Evolutionary conservation across 1,140 invertebrate genomes (phyloP).

Genomic region (Aradophagus sp.): DNA sequence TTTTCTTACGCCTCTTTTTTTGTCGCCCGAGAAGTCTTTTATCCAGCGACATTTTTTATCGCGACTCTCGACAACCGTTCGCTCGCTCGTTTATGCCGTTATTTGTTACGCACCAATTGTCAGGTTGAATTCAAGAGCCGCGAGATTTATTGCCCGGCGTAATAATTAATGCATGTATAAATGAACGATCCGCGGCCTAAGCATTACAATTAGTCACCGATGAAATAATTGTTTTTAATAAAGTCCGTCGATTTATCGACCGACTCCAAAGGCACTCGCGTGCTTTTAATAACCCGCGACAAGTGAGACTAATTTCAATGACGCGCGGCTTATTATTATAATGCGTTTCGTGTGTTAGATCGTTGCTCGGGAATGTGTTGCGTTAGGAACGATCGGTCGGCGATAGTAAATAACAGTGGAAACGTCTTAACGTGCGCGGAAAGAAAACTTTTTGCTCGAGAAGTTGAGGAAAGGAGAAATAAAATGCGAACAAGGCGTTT

Average conservation of each 20-base stretch:
- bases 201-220: constrained; percentile 41
- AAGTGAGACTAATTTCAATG: constrained; percentile 26
- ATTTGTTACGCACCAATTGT: constrained; percentile 46
- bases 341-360: constrained; percentile 1
- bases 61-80: constrained; percentile 1
- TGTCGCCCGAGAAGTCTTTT: too few relatives aligned
- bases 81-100: constrained; percentile 17
- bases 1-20: background rate
- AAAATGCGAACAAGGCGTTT: too few relatives aligned
- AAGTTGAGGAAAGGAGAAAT: too few relatives aligned
- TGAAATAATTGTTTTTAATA: constrained; percentile 49
- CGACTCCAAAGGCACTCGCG: constrained; percentile 15
- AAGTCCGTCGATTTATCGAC: constrained; percentile 20
- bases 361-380: constrained; percentile 7
- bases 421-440: too few relatives aligned
- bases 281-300: constrained; percentile 13
- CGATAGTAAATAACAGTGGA: too few relatives aligned
- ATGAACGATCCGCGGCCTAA: constrained; percentile 19
- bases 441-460: too few relatives aligned
- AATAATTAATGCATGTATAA: constrained; percentile 43
- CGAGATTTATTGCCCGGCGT: constrained; percentile 30
- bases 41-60: constrained; percentile 5
- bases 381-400: too few relatives aligned
- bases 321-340: constrained; percentile 20
- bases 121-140: constrained; percentile 25